Base-by-base conservation (phyloP, 2,797 vertebrate genomes). In the Sebastes oblongus region DNA sequence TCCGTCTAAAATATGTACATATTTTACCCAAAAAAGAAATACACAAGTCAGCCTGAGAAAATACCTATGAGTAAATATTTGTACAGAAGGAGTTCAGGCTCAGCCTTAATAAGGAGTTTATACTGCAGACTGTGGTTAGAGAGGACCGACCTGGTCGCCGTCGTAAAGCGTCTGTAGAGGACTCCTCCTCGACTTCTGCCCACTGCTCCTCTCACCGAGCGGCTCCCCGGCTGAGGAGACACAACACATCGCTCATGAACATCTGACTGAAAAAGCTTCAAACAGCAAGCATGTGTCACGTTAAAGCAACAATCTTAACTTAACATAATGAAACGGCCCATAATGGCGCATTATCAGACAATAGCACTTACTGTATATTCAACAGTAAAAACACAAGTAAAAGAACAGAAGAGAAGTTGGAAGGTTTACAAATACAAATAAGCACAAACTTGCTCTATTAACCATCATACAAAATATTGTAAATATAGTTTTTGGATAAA, bases 121-220 rank as follows among this genome's bases (percentile, higher is more conserved):
- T 10, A 14, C 39, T 32, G 30, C 29, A 52, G 22, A 54, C 16
- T 20, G 10, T 46, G 52, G 30, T 42, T 42, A 22, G 14, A 72
- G 24, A 34, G 34, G 2, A 93, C 96, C 94, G 91, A 98, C 98
- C 97, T 97, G 97, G 75, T 97, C 96, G n/a, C 95, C 94, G 30
- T 97, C 95, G 1, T 97, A 96, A 0, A 98, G 94, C 0, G 93
- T 89, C 92, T 98, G 97, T 18, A 98, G 95, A 3, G 98, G 97
- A 86, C 94, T 98, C 87, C 95, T 96, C 81, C 95, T 94, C 0
- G 94, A 92, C 81, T 97, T 97, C 29, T 95, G 94, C 93, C 95
- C 96, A 61, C 85, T 85, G 69, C 91, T 88, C 66, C 87, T 81
- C 71, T 95, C 85, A 59, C 82, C 82, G 3, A 88, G 68, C 0